Evolutionary conservation across 1,140 invertebrate species (phyloP).

Genomic region (Probaryconus sp.): DNA sequence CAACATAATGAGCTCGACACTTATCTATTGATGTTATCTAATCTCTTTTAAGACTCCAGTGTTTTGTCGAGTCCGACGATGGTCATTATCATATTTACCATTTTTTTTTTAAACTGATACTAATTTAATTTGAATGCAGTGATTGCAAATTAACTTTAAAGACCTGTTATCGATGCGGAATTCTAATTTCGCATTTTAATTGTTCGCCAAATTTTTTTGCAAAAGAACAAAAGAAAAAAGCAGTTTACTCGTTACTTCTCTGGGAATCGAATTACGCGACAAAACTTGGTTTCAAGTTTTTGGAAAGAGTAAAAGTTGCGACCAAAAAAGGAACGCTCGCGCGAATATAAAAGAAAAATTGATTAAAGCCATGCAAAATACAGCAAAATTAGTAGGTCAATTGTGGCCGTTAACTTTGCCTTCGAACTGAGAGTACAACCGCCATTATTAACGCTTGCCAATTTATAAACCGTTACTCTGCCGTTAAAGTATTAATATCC

Average conservation of each 20-base stretch:
- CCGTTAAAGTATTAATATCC: slow-evolving; percentile 52
- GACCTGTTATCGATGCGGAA: not conserved
- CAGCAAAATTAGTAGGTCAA: slow-evolving; percentile 49
- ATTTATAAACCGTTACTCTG: slow-evolving; percentile 57
- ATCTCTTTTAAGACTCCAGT: slow-evolving; percentile 44
- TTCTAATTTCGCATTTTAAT: too few species aligned
- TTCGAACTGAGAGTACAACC: slow-evolving; percentile 38
- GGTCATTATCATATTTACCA: slow-evolving; percentile 30
- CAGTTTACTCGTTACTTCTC: too few species aligned
- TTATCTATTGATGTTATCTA: slow-evolving; percentile 65
- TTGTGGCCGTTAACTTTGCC: slow-evolving; percentile 52
- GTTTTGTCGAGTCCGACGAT: slow-evolving; percentile 38
- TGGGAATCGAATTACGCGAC: too few species aligned
- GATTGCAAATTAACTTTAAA: not conserved
- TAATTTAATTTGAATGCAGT: too few species aligned
- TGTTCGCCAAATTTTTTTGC: not conserved
- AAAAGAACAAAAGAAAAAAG: too few species aligned
- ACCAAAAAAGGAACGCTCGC: slow-evolving; percentile 3
- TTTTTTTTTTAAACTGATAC: not conserved
- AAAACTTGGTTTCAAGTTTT: too few species aligned
- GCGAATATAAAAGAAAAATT: slow-evolving; percentile 31
- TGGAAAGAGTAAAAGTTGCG: too few species aligned
- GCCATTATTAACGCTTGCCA: slow-evolving; percentile 59
- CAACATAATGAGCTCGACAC: slow-evolving; percentile 57
- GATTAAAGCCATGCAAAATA: slow-evolving; percentile 42